Evolutionary conservation across 2,113 vertebrate species (phyloP).

Genomic region (Crocuta crocuta): DNA sequence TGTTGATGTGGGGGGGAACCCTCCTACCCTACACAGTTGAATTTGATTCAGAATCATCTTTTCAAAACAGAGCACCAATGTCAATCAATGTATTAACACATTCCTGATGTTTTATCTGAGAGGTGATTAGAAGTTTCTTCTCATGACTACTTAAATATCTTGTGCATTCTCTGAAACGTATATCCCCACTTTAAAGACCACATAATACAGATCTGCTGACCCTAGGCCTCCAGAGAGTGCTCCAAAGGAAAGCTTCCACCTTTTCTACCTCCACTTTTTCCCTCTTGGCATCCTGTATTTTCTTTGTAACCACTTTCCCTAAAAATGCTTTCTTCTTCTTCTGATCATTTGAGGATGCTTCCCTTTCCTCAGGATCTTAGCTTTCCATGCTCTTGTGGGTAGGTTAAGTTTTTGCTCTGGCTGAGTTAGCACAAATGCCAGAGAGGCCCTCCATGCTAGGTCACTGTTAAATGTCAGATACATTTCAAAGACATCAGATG

Average conservation of each 20-base stretch:
- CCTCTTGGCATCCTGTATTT: not conserved
- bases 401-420: not conserved
- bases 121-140: not conserved
- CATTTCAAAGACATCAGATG: not conserved
- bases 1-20: not conserved
- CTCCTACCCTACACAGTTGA: not conserved
- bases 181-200: not conserved
- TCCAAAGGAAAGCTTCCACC: not conserved
- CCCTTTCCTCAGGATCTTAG: not conserved
- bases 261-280: not conserved
- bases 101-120: not conserved
- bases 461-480: not conserved
- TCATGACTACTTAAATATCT: not conserved
- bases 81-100: not conserved
- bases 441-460: not conserved
- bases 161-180: not conserved
- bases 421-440: not conserved
- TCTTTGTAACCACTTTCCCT: not conserved
- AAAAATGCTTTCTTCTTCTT: not conserved
- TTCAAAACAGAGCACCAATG: not conserved
- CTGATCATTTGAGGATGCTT: not conserved
- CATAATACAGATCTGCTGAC: not conserved
- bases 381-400: not conserved
- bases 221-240: not conserved
- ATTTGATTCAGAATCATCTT: not conserved